Conservation (phyloP, 2,113 vertebrate species). For the Donacobius atricapilla region DNA sequence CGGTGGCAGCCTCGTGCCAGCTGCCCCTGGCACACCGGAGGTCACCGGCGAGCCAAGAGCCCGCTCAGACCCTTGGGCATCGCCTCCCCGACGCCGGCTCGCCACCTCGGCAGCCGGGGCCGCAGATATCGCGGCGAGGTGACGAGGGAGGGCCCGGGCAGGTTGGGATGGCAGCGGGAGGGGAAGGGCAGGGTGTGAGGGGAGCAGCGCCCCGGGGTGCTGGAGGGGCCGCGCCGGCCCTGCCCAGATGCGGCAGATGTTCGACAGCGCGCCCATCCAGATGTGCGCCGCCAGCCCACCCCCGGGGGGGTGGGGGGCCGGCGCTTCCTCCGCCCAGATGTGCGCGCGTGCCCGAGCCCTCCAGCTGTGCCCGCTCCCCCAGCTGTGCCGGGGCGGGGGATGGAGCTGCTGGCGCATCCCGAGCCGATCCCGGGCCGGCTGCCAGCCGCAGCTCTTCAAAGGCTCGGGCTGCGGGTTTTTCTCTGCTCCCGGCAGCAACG, state of each 20-base stretch:
- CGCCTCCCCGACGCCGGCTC: accelerated
- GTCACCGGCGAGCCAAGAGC: not conserved
- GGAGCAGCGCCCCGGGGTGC: not conserved
- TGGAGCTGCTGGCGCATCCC: not conserved
- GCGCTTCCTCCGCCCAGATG: not conserved
- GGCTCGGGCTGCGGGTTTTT: not conserved
- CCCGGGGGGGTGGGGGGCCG: not conserved
- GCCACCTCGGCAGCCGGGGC: too few species aligned
- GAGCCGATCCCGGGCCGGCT: not conserved
- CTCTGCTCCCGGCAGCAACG: not conserved
- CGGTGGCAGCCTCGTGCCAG: not conserved
- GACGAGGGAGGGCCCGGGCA: not conserved
- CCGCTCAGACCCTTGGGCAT: accelerated
- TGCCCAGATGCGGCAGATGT: not conserved
- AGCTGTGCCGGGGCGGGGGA: not conserved
- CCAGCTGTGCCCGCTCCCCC: not conserved
- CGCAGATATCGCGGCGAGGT: too few species aligned
- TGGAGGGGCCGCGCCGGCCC: accelerated
- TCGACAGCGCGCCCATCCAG: not conserved
- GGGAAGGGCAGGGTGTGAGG: accelerated
- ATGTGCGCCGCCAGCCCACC: not conserved
- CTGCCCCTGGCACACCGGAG: not conserved
- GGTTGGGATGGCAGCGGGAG: not conserved
- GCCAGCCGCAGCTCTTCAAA: not conserved
- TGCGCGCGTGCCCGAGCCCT: not conserved